Base-by-base conservation (phyloP, 2,113 vertebrate genomes). In the Nycticryphes semicollaris region DNA sequence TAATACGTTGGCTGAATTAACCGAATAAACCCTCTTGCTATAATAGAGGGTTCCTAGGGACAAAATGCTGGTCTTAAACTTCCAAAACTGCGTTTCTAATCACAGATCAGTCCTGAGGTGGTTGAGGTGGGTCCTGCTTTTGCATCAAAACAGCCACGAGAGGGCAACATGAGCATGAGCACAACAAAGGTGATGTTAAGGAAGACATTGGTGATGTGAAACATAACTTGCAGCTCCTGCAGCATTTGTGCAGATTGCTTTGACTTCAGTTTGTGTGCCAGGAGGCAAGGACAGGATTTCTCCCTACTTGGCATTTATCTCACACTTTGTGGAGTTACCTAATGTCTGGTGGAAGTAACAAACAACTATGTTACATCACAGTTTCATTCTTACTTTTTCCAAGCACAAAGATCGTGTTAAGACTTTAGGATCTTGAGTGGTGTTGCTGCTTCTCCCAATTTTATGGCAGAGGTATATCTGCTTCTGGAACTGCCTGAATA, bases 101-200 rank as follows among this genome's bases (percentile, higher is more conserved):
- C 31, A 0, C 24, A 41, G 51, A 22, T 57, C 33, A 3, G 30
- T 2, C 15, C 18, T 1, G 6, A n/a, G 10, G 0, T n/a, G 17
- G 14, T 4, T 47, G 76, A 76, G 59, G 54, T 8, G 7, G 31
- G 18, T 33, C 5, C 17, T 14, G 79, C 37, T 79, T 57, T 87
- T 92, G 73, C 12, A 4, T 1, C 31, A 15, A 12, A 69, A 66
- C 87, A 94, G 50, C 95, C 96, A 93, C 96, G 51, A 95, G 95
- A 95, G 96, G 96, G 96, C 96, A 94, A 97, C 95, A 82, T 23
- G 96, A 91, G 94, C 95, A 92, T 72, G 92, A 94, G 84, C 77
- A 76, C 90, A 45, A 12, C 39, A 2, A 21, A 28, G 22, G 23
- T 0, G 66, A 43, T 6, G 66, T 4, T 30, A 0, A 28, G 25